Evolutionary conservation across 2,113 vertebrate species (phyloP), one percentile per base, ranked within the genome.

Genomic region (Bungarus multicinctus): DNA sequence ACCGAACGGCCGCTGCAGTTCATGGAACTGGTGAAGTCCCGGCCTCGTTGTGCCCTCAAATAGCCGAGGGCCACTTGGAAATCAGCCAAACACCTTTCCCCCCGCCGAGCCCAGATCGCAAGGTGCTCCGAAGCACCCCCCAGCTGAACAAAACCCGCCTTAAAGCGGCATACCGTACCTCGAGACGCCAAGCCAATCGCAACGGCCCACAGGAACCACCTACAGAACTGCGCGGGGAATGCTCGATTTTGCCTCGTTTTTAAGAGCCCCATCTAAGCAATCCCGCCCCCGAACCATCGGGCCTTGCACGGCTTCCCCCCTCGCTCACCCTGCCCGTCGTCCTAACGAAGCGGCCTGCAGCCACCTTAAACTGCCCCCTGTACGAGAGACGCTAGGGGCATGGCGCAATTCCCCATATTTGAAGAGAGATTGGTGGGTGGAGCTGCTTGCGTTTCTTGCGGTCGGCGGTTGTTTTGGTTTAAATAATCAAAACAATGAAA

Each of bases 1-100:
- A 3, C 98, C 97, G 87, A 97, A 98, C 18, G 97, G 98, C 92
- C 90, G 53, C 95, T 99, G 99, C 96, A 99, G 98, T 94, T 99
- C 98, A 94, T 98, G 99, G 98, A 99, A 98, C 98, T 99, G 98
- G 98, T 98, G 97, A 98, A 99, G 97, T 99, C 99, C 98, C 99
- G 98, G 96, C n/a, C 86, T 93, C 55, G 99, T 99, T 23, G 99
- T 99, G 25, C n/a, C 99, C 99, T 99, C 99, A 99, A n/a, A n/a
- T n/a, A n/a, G n/a, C n/a, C n/a, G 96, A 99, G 98, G n/a, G 99
- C 99, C 30, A 99, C 99, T 99, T 99, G 96, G 97, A 98, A 58
- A 99, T 98, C 45, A 99, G 98, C 95, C n/a, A n/a, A 99, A 97
- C 89, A 99, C 99, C 92, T 98, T 98, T 23, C 98, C 99, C 92